phyloP scores from a whole-genome alignment of 2,113 vertebrate genomes.

The Taxidea taxus region DNA sequence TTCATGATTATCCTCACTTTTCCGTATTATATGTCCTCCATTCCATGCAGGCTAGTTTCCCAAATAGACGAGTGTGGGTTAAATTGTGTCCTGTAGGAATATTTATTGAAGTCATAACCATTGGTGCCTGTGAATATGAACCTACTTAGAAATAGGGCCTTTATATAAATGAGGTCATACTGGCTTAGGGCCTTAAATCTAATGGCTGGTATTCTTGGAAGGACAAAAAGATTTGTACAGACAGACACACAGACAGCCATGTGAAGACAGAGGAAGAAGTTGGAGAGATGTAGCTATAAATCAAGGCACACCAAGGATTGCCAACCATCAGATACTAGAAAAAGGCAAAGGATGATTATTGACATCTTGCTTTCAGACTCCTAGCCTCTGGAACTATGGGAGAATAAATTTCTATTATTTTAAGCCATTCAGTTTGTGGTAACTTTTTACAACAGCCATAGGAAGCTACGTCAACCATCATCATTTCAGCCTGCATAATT shows the following conservation, averaged over 20 bases:
- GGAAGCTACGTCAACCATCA: not conserved
- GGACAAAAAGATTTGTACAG: not conserved
- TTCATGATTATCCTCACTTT: slow-evolving; percentile 24
- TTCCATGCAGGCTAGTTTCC: not conserved
- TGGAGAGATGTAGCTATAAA: not conserved
- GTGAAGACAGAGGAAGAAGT: not conserved
- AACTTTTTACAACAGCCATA: not conserved
- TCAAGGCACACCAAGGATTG: not conserved
- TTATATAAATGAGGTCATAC: not conserved
- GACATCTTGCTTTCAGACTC: not conserved
- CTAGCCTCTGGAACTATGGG: not conserved
- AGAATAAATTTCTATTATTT: not conserved
- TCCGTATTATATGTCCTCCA: not conserved
- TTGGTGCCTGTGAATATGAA: not conserved
- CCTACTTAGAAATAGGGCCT: not conserved
- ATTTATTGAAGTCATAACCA: not conserved
- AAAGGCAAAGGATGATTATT: not conserved
- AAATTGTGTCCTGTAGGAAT: not conserved
- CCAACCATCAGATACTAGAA: not conserved
- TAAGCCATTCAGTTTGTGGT: not conserved
- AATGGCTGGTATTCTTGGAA: not conserved
- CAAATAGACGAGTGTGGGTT: not conserved
- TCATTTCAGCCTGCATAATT: slow-evolving; percentile 8
- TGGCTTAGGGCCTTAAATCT: not conserved
- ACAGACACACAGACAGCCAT: not conserved